These are phyloP conservation scores for Cyanoderma ruficeps DNA, from an alignment of 2,113 vertebrate genomes.

Conservation along the genomic window DNA sequence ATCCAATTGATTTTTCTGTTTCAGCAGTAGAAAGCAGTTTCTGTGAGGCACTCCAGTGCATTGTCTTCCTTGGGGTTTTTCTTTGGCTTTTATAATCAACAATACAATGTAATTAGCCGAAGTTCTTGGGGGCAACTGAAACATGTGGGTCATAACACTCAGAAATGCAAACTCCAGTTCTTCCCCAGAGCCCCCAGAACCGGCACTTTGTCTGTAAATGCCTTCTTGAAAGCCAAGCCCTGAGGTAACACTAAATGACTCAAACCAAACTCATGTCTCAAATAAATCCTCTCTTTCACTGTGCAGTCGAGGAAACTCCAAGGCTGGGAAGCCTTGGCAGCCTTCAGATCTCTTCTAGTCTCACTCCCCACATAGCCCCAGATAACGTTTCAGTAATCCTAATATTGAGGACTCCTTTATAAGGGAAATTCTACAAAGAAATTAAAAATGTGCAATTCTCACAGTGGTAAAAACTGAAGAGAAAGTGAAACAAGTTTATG, in stretches of 20 bases:
- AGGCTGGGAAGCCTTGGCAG: background rate
- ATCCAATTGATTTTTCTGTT: background rate
- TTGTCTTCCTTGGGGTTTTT: background rate
- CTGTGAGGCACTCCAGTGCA: background rate
- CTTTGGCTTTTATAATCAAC: background rate
- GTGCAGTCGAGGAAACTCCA: background rate
- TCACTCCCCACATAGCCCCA: background rate
- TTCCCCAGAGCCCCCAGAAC: background rate
- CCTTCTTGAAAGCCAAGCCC: background rate
- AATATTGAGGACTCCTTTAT: background rate
- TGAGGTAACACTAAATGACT: background rate
- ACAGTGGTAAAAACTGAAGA: background rate
- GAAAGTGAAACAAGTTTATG: background rate
- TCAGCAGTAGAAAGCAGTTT: background rate
- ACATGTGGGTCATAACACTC: background rate
- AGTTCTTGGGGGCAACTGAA: constrained; percentile 17
- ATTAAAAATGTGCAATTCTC: background rate
- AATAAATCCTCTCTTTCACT: background rate
- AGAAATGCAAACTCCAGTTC: background rate
- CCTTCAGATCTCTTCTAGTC: background rate
- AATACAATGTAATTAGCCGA: background rate
- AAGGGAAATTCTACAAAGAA: background rate
- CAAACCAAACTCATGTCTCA: background rate
- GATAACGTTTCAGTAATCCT: background rate
- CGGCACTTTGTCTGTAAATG: background rate